Evolutionary conservation across 2,888 invertebrate genomes (phyloP), one percentile per base, ranked within the genome.

Genomic region (Tyria jacobaeae): DNA sequence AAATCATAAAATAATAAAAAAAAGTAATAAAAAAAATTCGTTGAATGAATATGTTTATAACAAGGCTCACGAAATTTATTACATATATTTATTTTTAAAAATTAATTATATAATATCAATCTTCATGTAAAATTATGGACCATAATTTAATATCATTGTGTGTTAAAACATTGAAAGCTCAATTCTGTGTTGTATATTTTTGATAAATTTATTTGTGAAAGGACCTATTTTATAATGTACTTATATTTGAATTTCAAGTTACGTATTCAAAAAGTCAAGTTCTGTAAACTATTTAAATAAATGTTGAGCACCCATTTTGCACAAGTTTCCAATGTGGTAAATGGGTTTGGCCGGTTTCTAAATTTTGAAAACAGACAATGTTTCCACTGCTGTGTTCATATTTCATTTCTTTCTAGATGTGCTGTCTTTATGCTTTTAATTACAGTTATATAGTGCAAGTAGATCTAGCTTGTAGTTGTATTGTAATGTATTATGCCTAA

Each of bases 131-230:
- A 53, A 14, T n/a, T 55, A 73, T 48, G 73, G 68, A 68, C 68
- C 62, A 74, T 60, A 59, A 21, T 51, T 10, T n/a, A 63, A 73
- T 70, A 73, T 66, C 73, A 65, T 58, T 51, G 41, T 59, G 64
- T 62, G 14, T 60, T 52, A 21, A 62, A 65, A 64, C 58, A 57
- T 65, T 59, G 55, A 66, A 73, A 76, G 76, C 75, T 79, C 79
- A 77, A 73, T 69, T 71, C 66, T 71, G 72, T 66, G 58, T 72
- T 73, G 49, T 72, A 77, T 78, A 78, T 78, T 78, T 79, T 78
- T 77, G 77, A 77, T 76, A 77, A 62, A 77, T 78, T 77, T 66
- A 65, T 71, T 74, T 64, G 60, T 69, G 67, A 65, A 58, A 59
- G 50, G 62, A 53, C 61, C 51, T 66, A 72, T 74, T 68, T 71